These are phyloP conservation scores for Notarius quadriscutis DNA, from an alignment of 2,113 vertebrate species.

Conservation along the genomic window DNA sequence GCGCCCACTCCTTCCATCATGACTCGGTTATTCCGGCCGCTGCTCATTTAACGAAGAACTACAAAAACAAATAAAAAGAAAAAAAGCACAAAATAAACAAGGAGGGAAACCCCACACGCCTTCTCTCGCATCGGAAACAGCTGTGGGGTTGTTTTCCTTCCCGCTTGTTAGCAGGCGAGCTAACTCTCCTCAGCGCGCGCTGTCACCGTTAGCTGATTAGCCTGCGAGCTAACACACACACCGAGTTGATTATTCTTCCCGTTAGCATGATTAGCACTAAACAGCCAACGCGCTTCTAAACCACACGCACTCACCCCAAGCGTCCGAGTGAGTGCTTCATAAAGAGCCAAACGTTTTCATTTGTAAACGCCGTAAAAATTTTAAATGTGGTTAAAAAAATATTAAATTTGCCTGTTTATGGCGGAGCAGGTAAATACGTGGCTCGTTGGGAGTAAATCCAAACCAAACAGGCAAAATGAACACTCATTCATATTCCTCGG, in stretches of 20 bases:
- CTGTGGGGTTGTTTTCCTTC: too few relatives aligned
- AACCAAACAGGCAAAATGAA: not conserved
- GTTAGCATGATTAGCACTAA: too few relatives aligned
- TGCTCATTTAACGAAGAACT: slow-evolving; percentile 80
- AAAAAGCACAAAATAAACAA: too few relatives aligned
- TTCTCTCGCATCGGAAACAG: not conserved
- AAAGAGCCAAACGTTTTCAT: too few relatives aligned
- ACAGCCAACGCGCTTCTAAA: not conserved
- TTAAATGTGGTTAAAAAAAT: too few relatives aligned
- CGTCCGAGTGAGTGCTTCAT: too few relatives aligned
- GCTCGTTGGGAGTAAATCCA: too few relatives aligned
- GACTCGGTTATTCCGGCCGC: slow-evolving; percentile 94
- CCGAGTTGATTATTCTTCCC: too few relatives aligned
- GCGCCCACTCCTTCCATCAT: slow-evolving; percentile 98
- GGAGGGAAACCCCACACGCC: not conserved
- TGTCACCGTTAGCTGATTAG: slow-evolving; percentile 3
- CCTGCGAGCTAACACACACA: not conserved
- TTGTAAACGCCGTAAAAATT: too few relatives aligned
- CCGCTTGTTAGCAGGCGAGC: not conserved
- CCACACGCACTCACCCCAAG: too few relatives aligned
- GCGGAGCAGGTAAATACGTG: too few relatives aligned
- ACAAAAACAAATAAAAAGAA: not conserved
- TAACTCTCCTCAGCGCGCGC: not conserved
- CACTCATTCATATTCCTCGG: not conserved
- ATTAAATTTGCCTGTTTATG: too few relatives aligned